Percentiles rank a stretch among this genome's conserved stretches.
These are phyloP conservation scores for Tauraco erythrolophus DNA, from an alignment of 2,113 vertebrate species.

Conservation along the genomic window DNA sequence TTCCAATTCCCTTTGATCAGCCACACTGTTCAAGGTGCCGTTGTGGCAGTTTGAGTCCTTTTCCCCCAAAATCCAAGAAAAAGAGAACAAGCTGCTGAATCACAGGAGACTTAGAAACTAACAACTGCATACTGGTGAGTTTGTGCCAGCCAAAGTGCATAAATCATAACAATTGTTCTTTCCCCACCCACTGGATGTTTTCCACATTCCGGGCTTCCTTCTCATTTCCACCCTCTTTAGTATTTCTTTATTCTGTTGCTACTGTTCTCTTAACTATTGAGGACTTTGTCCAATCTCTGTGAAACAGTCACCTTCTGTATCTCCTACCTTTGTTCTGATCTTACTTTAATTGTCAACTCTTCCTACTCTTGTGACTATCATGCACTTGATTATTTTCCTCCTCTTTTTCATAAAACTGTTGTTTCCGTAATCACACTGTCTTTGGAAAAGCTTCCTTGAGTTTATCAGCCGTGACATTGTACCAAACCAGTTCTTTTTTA, in stretches of 20 bases:
- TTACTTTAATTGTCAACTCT: background rate
- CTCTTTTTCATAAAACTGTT: background rate
- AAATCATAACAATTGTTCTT: background rate
- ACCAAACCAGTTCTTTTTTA: background rate
- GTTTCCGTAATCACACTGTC: fast-evolving
- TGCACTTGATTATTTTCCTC: fast-evolving
- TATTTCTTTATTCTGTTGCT: background rate
- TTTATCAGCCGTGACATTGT: background rate
- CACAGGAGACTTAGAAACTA: background rate
- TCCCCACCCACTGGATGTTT: background rate
- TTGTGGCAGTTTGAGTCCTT: background rate
- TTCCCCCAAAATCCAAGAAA: background rate
- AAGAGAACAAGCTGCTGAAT: background rate
- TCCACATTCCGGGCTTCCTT: background rate
- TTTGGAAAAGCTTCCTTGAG: background rate
- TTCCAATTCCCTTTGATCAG: background rate
- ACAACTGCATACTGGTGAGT: background rate
- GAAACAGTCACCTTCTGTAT: background rate
- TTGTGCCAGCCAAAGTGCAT: background rate
- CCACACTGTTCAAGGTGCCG: background rate
- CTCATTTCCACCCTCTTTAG: background rate
- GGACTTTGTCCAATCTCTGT: background rate
- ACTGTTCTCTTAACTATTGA: background rate
- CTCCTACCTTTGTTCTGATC: background rate
- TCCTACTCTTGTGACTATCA: background rate